A percentile compares a stretch with the other conserved stretches of the same genome.
phyloP scores from a whole-genome alignment of 2,113 vertebrate genomes.

The Nothobranchius furzeri region DNA sequence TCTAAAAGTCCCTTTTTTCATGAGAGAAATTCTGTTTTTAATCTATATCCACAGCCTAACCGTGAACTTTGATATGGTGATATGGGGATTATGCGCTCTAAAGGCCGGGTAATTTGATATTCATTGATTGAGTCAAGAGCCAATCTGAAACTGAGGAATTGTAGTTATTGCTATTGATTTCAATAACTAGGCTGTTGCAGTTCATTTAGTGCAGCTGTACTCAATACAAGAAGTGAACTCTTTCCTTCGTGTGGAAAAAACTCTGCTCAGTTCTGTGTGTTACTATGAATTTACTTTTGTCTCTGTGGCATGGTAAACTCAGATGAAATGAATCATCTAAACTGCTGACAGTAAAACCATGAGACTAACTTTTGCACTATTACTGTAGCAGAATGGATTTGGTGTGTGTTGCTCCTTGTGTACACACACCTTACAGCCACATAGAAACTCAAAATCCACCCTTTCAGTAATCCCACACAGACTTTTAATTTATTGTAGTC shows the following conservation, averaged over 20 bases:
- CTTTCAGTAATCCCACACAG: conserved; percentile 35
- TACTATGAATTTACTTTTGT: conserved; percentile 29
- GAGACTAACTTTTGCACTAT: conserved; percentile 1
- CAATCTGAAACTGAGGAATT: conserved; percentile 78
- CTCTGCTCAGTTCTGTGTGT: neutral
- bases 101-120: conserved; percentile 79
- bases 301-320: neutral
- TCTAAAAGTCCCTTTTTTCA: conserved; percentile 40
- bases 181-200: conserved; percentile 83
- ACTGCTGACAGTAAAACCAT: conserved; percentile 7
- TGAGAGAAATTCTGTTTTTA: conserved; percentile 34
- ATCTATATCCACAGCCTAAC: conserved; percentile 65
- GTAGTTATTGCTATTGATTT: conserved; percentile 85
- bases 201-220: conserved; percentile 68
- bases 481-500: conserved; percentile 37
- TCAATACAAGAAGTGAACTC: conserved; percentile 56
- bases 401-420: neutral
- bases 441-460: conserved; percentile 19
- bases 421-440: conserved; percentile 20
- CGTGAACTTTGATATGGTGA: conserved; percentile 53
- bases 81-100: conserved; percentile 69
- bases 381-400: neutral
- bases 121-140: conserved; percentile 78
- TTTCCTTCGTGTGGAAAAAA: conserved; percentile 29
- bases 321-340: conserved; percentile 3